A percentile compares a stretch with the other conserved stretches of the same genome.
Evolutionary conservation across 2,113 vertebrate species (phyloP).

Genomic region (Tenrec ecaudatus): DNA sequence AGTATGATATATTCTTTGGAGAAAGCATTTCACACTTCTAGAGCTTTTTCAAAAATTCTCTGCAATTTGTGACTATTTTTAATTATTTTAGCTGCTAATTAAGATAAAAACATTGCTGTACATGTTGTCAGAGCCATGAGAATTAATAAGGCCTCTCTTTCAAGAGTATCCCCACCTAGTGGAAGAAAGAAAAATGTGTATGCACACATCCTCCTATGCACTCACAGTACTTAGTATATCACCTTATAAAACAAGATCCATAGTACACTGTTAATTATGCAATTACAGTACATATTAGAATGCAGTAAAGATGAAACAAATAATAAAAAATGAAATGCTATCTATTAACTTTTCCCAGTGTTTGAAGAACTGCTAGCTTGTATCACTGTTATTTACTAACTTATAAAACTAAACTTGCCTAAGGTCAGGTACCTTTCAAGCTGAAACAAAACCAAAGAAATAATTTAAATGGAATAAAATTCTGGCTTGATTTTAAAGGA

Average conservation of each 20-base stretch:
- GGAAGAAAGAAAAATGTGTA: conserved; percentile 18
- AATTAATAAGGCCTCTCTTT: conserved; percentile 8
- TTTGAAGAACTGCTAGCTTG: background rate
- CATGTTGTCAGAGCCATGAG: background rate
- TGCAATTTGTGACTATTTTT: conserved; percentile 9
- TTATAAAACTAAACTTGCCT: conserved; percentile 44
- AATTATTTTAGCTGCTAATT: background rate
- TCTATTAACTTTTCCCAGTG: conserved; percentile 7
- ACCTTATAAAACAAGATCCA: background rate
- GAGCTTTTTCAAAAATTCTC: conserved; percentile 61
- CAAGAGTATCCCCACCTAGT: background rate
- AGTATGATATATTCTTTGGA: conserved; percentile 42
- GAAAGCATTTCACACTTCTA: conserved; percentile 51
- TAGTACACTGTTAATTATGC: conserved; percentile 18
- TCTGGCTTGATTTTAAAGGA: conserved; percentile 65
- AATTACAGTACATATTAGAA: conserved; percentile 3
- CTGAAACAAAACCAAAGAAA: conserved; percentile 51
- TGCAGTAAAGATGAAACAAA: background rate
- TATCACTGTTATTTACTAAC: conserved; percentile 56
- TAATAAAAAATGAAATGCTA: background rate
- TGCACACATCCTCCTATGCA: background rate
- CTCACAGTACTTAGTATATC: background rate
- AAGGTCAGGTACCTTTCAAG: conserved; percentile 56
- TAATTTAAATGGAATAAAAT: conserved; percentile 62
- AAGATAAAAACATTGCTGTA: background rate